Evolutionary conservation across 2,113 vertebrate genomes (phyloP).

Genomic region (Ictidomys tridecemlineatus): DNA sequence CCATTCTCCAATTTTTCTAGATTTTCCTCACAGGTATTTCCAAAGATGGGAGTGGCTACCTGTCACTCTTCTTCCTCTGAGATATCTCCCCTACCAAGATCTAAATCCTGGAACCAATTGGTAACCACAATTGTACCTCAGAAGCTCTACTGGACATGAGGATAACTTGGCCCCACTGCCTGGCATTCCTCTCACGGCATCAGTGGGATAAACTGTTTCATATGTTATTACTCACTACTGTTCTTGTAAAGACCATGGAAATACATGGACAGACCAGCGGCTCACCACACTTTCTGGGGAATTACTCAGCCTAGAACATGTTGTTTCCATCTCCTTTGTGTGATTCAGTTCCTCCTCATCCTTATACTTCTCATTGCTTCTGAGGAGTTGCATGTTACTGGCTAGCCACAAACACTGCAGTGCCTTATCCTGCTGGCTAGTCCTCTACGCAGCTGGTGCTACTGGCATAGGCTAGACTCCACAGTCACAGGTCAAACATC

Average conservation of each 20-base stretch:
- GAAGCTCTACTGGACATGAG: background rate
- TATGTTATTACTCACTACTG: slow-evolving; percentile 36
- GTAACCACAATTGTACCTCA: slow-evolving; percentile 39
- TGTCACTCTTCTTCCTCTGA: slow-evolving; percentile 24
- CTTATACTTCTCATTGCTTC: background rate
- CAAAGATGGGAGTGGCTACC: background rate
- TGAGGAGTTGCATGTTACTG: background rate
- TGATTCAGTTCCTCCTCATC: slow-evolving; percentile 3
- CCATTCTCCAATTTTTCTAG: background rate
- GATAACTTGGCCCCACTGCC: slow-evolving; percentile 16
- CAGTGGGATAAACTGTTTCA: slow-evolving; percentile 40
- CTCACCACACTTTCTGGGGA: slow-evolving; percentile 32
- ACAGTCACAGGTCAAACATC: background rate
- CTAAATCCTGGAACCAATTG: background rate
- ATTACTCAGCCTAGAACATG: slow-evolving; percentile 44
- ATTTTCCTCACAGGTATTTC: slow-evolving; percentile 36
- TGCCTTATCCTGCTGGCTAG: background rate
- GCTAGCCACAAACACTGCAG: background rate
- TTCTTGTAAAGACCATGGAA: slow-evolving; percentile 58
- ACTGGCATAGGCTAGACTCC: background rate
- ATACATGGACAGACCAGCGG: background rate
- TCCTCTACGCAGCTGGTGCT: background rate
- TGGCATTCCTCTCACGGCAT: background rate
- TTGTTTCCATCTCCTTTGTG: slow-evolving; percentile 30
- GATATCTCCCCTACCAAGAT: background rate